Percentiles rank a stretch among this genome's conserved stretches.
These are phyloP conservation scores for Octomys mimax DNA, from an alignment of 2,797 vertebrate genomes.

Conservation along the genomic window DNA sequence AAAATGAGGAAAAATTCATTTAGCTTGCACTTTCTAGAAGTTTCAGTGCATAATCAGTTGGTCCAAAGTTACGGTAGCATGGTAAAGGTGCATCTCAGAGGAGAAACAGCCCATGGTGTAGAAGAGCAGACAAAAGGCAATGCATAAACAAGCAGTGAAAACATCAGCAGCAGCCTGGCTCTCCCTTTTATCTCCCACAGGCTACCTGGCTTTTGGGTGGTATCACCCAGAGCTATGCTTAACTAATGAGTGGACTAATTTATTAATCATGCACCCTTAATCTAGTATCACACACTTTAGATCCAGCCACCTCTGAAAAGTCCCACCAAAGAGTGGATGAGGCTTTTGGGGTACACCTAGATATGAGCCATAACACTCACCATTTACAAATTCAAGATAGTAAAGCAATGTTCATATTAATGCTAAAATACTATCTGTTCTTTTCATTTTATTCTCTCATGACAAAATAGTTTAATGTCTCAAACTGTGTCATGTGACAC, in stretches of 20 bases:
- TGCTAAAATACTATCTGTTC: background rate
- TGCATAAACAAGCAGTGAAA: background rate
- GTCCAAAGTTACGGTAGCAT: background rate
- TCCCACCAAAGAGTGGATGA: background rate
- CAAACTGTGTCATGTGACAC: background rate
- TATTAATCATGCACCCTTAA: background rate
- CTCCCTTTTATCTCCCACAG: background rate
- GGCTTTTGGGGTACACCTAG: background rate
- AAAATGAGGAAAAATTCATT: background rate
- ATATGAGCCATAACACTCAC: background rate
- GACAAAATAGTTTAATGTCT: background rate
- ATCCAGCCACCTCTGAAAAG: background rate
- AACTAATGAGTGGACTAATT: background rate
- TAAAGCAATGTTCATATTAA: constrained; percentile 42
- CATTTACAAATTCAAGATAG: background rate
- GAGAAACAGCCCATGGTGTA: background rate
- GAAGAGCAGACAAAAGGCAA: background rate
- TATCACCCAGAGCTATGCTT: background rate
- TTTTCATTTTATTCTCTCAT: constrained; percentile 20
- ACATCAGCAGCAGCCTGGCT: background rate
- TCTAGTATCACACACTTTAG: background rate
- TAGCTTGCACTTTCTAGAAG: background rate
- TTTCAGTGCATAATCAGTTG: background rate
- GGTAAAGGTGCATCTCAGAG: background rate
- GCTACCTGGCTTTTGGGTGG: background rate